Evolutionary conservation across 1,140 invertebrate species (phyloP), one percentile per base, ranked within the genome.

Genomic region (Caenorhabditis latens): DNA sequence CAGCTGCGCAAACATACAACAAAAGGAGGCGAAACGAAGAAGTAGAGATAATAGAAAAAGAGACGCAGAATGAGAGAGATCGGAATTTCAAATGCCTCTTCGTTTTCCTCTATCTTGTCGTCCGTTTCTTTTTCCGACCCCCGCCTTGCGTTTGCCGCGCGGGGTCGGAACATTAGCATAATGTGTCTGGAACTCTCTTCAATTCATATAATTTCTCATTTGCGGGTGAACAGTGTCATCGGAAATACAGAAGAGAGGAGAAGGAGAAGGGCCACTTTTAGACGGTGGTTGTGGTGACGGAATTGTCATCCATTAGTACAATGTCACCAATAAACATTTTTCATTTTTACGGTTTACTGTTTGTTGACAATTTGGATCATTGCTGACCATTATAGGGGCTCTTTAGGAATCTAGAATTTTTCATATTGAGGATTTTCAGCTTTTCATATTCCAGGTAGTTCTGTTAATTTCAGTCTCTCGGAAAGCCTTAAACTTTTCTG

Each of bases 91-190:
- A 79, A 79, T 79, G 71, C 46, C 40, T 21, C n/a, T 5, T 79
- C 42, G 14, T 32, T 7, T 46, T 71, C 46, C 42, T n/a, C 61
- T 40, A 32, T 65, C 19, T 11, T 1, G 21, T 42, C 40, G 43
- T 79, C 71, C 71, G 71, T 79, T 79, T 79, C 46, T 53, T 53
- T 48, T 79, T n/a, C 71, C 19, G 4, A 24, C 13, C 9, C 63
- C 32, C 16, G n/a, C 24, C 24, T 14, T 14, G 24, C 67, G 67
- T 42, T 21, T 50, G 71, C 46, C 71, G 71, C 46, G 46, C 46
- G 71, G 71, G 71, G 71, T 79, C 71, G 71, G 71, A 79, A 79
- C 71, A 79, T 79, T 79, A 79, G 71, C 71, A 79, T 79, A 79
- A 50, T 79, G 43, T 79, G 40, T 79, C 46, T 79, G 24, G 24